Evolutionary conservation across 1,140 invertebrate genomes (phyloP).

Genomic region (Caerostris darwini): DNA sequence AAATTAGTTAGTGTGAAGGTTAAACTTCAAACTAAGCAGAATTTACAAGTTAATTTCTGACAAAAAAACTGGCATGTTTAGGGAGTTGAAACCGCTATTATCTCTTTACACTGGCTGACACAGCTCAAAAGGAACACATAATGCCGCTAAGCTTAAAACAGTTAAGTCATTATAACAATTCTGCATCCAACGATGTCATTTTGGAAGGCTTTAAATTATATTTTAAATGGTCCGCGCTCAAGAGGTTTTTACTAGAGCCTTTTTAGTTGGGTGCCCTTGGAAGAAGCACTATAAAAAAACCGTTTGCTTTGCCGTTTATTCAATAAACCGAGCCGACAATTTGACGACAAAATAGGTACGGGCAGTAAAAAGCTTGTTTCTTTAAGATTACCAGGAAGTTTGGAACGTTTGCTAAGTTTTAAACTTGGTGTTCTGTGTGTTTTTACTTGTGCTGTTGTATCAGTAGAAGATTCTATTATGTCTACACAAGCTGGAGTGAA

Average conservation of each 20-base stretch:
- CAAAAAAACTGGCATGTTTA: not conserved
- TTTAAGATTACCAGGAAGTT: conserved; percentile 8
- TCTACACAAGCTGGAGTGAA: not conserved
- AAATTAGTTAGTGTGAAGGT: not conserved
- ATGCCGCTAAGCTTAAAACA: not conserved
- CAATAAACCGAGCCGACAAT: conserved; percentile 1
- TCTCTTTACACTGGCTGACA: not conserved
- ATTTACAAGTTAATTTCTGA: not conserved
- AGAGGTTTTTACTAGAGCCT: conserved; percentile 1
- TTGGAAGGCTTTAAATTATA: conserved; percentile 2
- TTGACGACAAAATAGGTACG: conserved; percentile 15
- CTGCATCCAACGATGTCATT: conserved; percentile 5
- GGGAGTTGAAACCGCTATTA: not conserved
- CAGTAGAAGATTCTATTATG: not conserved
- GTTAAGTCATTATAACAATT: conserved; percentile 33
- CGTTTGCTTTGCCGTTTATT: not conserved
- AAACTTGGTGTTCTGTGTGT: no score
- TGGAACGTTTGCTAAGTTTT: not conserved
- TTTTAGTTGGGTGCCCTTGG: not conserved
- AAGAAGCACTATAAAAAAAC: not conserved
- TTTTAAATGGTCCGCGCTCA: conserved; percentile 1
- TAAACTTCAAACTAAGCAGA: not conserved
- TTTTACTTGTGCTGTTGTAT: no score
- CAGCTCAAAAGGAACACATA: not conserved
- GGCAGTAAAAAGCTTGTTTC: not conserved